phyloP scores from a whole-genome alignment of 64 coral and sea anemone genomes.

The Actinia equina region DNA sequence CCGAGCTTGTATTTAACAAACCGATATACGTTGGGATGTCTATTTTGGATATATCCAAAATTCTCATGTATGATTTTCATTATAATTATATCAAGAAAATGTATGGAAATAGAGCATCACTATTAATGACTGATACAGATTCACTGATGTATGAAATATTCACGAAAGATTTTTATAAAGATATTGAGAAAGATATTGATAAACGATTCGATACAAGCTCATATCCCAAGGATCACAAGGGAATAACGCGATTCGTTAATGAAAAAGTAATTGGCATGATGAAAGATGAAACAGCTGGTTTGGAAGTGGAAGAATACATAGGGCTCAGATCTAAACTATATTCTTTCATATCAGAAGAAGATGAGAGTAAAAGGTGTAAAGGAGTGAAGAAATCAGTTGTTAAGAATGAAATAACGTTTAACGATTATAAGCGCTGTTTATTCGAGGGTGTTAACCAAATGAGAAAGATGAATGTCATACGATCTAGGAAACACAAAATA shows the following conservation, averaged over 20 bases:
- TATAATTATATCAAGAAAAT: conserved; percentile 3
- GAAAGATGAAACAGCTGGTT: too few relatives aligned
- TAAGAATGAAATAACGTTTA: conserved; percentile 19
- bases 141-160: not conserved
- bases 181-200: too few relatives aligned
- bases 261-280: conserved; percentile 38
- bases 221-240: conserved; percentile 12
- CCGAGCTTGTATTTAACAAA: conserved; percentile 5
- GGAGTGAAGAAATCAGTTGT: conserved; percentile 21
- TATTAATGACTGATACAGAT: conserved; percentile 5
- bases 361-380: conserved; percentile 5
- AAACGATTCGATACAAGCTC: conserved; percentile 8
- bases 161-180: not conserved
- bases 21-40: conserved; percentile 23
- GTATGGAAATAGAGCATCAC: not conserved
- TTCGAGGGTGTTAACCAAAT: not conserved
- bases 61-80: conserved; percentile 25
- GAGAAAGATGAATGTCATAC: conserved; percentile 24
- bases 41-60: conserved; percentile 18
- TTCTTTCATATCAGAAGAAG: not conserved
- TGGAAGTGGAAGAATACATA: too few relatives aligned
- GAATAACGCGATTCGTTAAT: conserved; percentile 1
- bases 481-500: conserved; percentile 11
- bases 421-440: conserved; percentile 19
- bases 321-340: conserved; percentile 30